Base-by-base conservation (phyloP, 2,113 vertebrate genomes). In the Pygathrix nemaeus region DNA sequence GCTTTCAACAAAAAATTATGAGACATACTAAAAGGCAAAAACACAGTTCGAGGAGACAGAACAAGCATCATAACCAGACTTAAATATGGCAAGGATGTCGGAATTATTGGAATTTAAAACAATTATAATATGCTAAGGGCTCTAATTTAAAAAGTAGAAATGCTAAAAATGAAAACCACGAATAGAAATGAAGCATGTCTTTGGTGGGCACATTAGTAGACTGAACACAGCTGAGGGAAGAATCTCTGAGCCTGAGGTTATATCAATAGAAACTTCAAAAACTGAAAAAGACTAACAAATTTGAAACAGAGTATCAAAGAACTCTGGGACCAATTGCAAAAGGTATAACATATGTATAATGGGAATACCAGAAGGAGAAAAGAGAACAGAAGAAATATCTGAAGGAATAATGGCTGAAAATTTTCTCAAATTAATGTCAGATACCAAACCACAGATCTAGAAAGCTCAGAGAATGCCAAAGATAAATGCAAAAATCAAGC, bases 31-130 rank as follows among this genome's bases (percentile, higher is more conserved):
- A 27, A 75, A 27, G 73, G 73, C 23, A 75, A 45, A 45, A 45
- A 75, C 40, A 40, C 40, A 75, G 40, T 76, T 72, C 85, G n/a
- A 96, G 88, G 48, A 95, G 38, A 80, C 11, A 93, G 76, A 92
- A 13, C 6, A 66, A 59, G n/a, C 45, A 84, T 35, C 30, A 75
- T 43, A 78, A 30, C 9, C 79, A 75, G 35, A 30, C 45, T 43
- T 75, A 30, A 57, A 32, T 32, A 30, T 6, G 27, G 25, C 61
- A 64, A 59, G 8, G 27, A 27, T 57, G 18, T 70, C 43, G 18
- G 59, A 61, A 86, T 90, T 52, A 66, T 48, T 27, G 88, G 50
- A 40, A 93, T 95, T 70, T 76, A 84, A 89, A 91, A 59, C 23
- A 76, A 48, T 25, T 91, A 14, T 57, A 70, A 85, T 78, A 64